Evolutionary conservation across 2,888 invertebrate species (phyloP).

Genomic region (Amblyjoppa proteus): DNA sequence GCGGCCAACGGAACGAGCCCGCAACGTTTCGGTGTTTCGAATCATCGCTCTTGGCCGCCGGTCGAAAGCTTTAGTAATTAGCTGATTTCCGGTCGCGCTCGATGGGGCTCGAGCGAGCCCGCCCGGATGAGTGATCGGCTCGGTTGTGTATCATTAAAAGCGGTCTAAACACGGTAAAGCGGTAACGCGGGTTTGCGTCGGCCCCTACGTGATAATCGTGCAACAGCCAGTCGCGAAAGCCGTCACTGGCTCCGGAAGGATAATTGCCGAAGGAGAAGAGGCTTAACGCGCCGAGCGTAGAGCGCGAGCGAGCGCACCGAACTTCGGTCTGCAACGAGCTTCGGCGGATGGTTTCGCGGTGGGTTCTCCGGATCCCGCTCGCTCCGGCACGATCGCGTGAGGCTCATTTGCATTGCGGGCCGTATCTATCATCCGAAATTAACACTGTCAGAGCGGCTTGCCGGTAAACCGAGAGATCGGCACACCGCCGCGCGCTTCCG

Average conservation of each 20-base stretch:
- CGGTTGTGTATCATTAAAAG: conserved; percentile 1
- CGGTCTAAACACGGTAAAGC: not conserved
- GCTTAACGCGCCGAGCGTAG: conserved; percentile 27
- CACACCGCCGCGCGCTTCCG: conserved; percentile 14
- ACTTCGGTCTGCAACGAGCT: conserved; percentile 14
- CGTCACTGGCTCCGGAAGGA: conserved; percentile 26
- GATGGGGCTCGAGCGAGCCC: not conserved
- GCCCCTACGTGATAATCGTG: conserved; percentile 67
- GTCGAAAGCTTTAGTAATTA: not conserved
- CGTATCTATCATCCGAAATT: conserved; percentile 83
- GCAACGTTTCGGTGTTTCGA: not conserved
- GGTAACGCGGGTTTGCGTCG: not conserved
- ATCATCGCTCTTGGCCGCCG: not conserved
- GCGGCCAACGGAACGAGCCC: not conserved
- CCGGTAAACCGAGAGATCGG: not conserved
- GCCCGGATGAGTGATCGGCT: not conserved
- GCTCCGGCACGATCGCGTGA: conserved; percentile 77
- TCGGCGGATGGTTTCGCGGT: conserved; percentile 32
- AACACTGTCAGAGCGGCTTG: conserved; percentile 77
- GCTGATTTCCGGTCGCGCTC: conserved; percentile 45
- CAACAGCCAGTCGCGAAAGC: conserved; percentile 56
- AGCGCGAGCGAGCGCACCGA: conserved; percentile 47
- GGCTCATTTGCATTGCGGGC: conserved; percentile 79
- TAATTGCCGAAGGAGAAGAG: conserved; percentile 34
- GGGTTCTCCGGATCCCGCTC: conserved; percentile 36